Percentiles rank a stretch among this genome's conserved stretches.
Evolutionary conservation across 2,888 invertebrate genomes (phyloP).

Genomic region (Hylaea fasciaria): DNA sequence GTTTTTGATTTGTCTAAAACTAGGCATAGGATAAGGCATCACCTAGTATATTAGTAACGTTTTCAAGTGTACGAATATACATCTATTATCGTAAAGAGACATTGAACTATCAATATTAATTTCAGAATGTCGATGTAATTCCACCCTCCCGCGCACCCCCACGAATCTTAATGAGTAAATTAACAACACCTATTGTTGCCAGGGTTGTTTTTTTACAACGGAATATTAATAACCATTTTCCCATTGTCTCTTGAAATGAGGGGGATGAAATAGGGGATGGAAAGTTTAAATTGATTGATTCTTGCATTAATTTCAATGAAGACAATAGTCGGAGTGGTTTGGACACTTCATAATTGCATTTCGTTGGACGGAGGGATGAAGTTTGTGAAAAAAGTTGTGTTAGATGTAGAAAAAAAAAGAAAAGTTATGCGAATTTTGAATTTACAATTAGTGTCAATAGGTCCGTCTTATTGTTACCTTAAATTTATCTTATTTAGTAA

Average conservation of each 20-base stretch:
- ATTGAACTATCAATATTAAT: constrained; percentile 46
- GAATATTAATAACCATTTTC: constrained; percentile 82
- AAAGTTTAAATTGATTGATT: constrained; percentile 80
- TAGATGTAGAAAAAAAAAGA: background rate
- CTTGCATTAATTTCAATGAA: constrained; percentile 83
- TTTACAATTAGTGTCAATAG: too few species aligned
- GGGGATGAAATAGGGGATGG: constrained; percentile 58
- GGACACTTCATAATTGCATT: constrained; percentile 74
- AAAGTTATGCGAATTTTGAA: too few species aligned
- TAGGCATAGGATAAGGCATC: too few species aligned
- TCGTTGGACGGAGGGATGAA: constrained; percentile 41
- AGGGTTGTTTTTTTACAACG: constrained; percentile 73
- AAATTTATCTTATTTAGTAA: too few species aligned
- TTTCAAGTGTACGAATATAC: background rate
- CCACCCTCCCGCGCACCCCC: constrained; percentile 59
- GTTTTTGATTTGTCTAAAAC: too few species aligned
- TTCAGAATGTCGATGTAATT: constrained; percentile 53
- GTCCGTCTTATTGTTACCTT: too few species aligned
- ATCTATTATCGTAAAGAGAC: constrained; percentile 1
- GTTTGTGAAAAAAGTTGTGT: constrained; percentile 18
- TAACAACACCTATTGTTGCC: constrained; percentile 83
- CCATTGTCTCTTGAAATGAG: constrained; percentile 69
- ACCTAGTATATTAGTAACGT: too few species aligned
- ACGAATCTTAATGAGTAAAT: constrained; percentile 83
- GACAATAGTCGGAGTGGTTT: constrained; percentile 75